phyloP scores from a whole-genome alignment of 35 echinoderm and acorn worm species.

The Hemicentrotus pulcherrimus region DNA sequence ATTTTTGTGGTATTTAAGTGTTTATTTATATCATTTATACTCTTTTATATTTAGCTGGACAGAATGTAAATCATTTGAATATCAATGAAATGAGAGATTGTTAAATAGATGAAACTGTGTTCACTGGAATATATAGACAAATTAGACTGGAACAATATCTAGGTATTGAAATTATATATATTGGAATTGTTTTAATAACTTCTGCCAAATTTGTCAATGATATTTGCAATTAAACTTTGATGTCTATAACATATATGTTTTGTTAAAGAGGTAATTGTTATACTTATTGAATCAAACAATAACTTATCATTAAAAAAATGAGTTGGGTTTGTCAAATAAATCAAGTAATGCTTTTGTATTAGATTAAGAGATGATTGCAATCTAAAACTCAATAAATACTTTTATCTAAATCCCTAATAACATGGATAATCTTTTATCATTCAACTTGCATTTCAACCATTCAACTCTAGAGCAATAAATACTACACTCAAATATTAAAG shows the following conservation, averaged over 20 bases:
- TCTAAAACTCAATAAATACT: not conserved
- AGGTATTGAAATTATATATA: not conserved
- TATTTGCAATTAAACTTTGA: not conserved
- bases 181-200: not conserved
- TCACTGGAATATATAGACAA: too few species aligned
- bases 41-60: not conserved
- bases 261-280: not conserved
- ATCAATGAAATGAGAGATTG: not conserved
- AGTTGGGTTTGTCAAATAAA: not conserved
- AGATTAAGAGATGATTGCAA: not conserved
- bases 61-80: not conserved
- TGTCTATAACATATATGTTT: not conserved
- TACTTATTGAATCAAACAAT: not conserved
- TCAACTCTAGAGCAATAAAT: not conserved
- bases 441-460: not conserved
- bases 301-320: not conserved
- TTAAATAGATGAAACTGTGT: not conserved
- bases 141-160: not conserved
- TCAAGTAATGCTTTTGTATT: not conserved
- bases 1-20: not conserved
- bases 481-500: not conserved
- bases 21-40: slow-evolving; percentile 21
- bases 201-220: not conserved
- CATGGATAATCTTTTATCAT: not conserved
- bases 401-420: not conserved